Evolutionary conservation across 2,113 vertebrate genomes (phyloP), one percentile per base, ranked within the genome.

Genomic region (Phainopepla nitens): DNA sequence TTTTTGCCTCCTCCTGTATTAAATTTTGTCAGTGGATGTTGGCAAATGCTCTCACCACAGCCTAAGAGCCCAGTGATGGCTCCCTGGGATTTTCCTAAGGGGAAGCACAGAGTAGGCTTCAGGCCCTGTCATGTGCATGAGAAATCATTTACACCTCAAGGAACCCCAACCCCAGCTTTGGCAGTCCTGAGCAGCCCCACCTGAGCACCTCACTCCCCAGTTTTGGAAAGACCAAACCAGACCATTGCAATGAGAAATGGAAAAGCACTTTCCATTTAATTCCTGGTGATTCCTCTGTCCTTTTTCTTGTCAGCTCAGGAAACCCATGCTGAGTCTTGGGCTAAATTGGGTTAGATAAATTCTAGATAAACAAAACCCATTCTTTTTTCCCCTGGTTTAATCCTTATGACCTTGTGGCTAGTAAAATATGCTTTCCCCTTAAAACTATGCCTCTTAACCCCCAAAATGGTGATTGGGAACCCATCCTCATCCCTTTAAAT

Each of bases 251-350:
- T 2, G 44, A 57, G 58, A 33, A 58, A 22, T 4, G 31, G n/a
- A 15, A 58, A 47, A 15, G 1, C 6, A 2, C 0, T 39, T 42
- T 8, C 41, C 8, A 0, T 3, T 12, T 1, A 7, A 49, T 41
- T 57, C 45, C 33, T 6, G 13, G 14, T 42, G 13, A 42, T 42
- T 76, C 36, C 31, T 57, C 36, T 41, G 27, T 41, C n/a, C 66
- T 49, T 42, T 6, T 31, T 47, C 33, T 83, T 65, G 27, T 22
- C 31, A 3, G 41, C 27, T 29, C 25, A 16, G 42, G 31, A 84
- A 89, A 57, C 5, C 24, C 50, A 60, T 69, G 41, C 33, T 44
- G 45, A 72, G 31, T 2, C 9, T 7, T 47, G 66, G 35, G 53
- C 58, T 69, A 42, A 24, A 19, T 2, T 10, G 10, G 20, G 15